Base-by-base conservation (phyloP, 1,140 invertebrate genomes). In the Drosophila murphyi region DNA sequence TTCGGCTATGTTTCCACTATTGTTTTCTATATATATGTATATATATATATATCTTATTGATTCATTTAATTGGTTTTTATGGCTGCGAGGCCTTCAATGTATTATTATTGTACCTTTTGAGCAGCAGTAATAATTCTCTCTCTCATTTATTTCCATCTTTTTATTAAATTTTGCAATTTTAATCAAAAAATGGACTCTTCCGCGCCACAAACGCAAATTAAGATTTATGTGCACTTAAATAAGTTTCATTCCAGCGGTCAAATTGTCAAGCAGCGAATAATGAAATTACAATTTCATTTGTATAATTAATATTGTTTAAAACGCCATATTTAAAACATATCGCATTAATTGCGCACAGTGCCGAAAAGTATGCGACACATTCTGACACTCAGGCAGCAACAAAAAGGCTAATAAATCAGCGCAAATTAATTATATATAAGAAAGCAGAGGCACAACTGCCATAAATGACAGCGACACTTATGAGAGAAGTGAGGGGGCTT, bases 401-500 rank as follows among this genome's bases (percentile, higher is more conserved):
- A 57, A 69, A 81, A 86, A 80, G 54, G 65, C 78, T 72, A 81
- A 86, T 86, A 87, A 85, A 81, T 85, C 78, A 85, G 68, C 65
- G 70, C 65, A 78, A 80, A 80, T 73, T 48, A 60, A 60, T 60
- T 60, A 48, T 60, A 60, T 35, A 60, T 60, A 47, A 48, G 43
- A 60, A 28, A 35, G 5, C 10, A 12, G 20, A 20, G 5, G 31
- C 5, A 20, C 20, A 20, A 20, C 3, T 31, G 39, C 41, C 55
- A 79, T 64, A 55, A 64, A 54, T 71, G 72, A 55, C 57, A 76
- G 52, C 10, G 12, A 52, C 45, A 52, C 64, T 50, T 54, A 41
- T 29, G 4, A 12, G 5, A 50, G 12, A 6, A 50, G 12, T n/a
- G 37, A 5, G 7, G 6, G 8, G n/a, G 35, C 10, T 10, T 59